Conservation (phyloP, 2,888 invertebrate genomes). For the Sinopyrophorus schimmeli region DNA sequence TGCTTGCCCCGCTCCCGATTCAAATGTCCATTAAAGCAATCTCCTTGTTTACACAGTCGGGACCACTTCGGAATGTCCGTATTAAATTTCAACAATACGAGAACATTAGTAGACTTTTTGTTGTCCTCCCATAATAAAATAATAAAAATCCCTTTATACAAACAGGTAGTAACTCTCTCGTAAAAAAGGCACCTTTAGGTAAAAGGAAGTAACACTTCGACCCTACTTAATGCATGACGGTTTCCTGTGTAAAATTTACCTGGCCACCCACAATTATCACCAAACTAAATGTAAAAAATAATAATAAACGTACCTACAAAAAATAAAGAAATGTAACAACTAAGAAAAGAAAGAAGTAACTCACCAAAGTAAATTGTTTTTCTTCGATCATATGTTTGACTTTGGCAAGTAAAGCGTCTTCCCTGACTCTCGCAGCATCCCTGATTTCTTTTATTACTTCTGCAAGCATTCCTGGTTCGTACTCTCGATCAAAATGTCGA, state of each 20-base stretch:
- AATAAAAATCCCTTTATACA: no score
- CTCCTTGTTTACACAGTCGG: conserved; percentile 52
- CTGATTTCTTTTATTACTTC: conserved; percentile 74
- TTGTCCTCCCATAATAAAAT: no score
- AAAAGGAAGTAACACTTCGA: conserved; percentile 40
- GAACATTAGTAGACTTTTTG: no score
- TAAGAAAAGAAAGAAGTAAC: conserved; percentile 36
- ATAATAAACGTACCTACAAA: background rate
- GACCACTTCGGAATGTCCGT: conserved; percentile 37
- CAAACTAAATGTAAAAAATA: background rate
- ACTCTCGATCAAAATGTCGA: conserved; percentile 54
- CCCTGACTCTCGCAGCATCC: conserved; percentile 71
- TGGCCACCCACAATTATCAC: conserved; percentile 28
- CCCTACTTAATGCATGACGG: conserved; percentile 38
- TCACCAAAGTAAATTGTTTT: conserved; percentile 56
- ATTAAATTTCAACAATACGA: conserved; percentile 25
- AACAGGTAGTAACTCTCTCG: no score
- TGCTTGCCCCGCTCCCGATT: conserved; percentile 52
- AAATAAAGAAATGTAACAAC: background rate
- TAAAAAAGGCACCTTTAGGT: conserved; percentile 15
- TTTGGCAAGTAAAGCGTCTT: conserved; percentile 69
- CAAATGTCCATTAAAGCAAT: conserved; percentile 52
- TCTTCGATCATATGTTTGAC: conserved; percentile 65
- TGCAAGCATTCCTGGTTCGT: conserved; percentile 73
- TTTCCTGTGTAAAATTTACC: conserved; percentile 33